Base-by-base conservation (phyloP, 2,888 invertebrate genomes). In the Mesodorylaimus sp. region DNA sequence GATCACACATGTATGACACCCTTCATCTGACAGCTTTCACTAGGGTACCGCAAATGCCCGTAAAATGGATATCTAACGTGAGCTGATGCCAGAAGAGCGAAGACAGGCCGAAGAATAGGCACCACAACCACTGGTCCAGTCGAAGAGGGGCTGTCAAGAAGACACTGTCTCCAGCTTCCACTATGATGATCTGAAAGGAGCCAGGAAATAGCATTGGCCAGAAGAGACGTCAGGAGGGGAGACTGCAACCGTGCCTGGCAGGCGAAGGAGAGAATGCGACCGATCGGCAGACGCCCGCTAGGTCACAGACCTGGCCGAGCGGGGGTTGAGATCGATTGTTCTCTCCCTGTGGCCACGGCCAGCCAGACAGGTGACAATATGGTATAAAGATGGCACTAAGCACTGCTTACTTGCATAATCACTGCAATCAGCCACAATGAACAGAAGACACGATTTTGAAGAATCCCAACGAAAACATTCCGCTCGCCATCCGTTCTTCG, bases 401-500 rank as follows among this genome's bases (percentile, higher is more conserved):
- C n/a, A n/a, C n/a, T n/a, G n/a, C n/a, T n/a, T 70, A 91, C 91
- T 80, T 97, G 95, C 60, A 86, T 78, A 57, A 81, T 73, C 68
- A 85, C 80, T 52, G 95, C 97, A 60, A 83, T 81, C 68, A 95
- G 78, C 91, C 93, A 91, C 72, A 97, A 97, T 57, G 81, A 79
- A 72, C 91, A 88, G 75, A 93, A 97, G 67, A 97, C 89, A 53
- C 91, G 89, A 76, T 97, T 97, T 59, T 87, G 83, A 72, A 89
- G 86, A 59, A 97, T 80, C 59, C 95, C 95, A 70, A 84, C 79
- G 74, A 97, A 86, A 63, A 97, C 86, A 73, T 97, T 95, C 60
- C 97, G 77, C 74, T 99, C 93, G 57, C 95, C 95, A 74, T 97
- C 97, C 65, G 99, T 97, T 77, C 97, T 97, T 65, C 97, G 78